A percentile compares a stretch with the other conserved stretches of the same genome.
phyloP scores from a whole-genome alignment of 2,797 vertebrate genomes.

The Erethizon dorsatum region DNA sequence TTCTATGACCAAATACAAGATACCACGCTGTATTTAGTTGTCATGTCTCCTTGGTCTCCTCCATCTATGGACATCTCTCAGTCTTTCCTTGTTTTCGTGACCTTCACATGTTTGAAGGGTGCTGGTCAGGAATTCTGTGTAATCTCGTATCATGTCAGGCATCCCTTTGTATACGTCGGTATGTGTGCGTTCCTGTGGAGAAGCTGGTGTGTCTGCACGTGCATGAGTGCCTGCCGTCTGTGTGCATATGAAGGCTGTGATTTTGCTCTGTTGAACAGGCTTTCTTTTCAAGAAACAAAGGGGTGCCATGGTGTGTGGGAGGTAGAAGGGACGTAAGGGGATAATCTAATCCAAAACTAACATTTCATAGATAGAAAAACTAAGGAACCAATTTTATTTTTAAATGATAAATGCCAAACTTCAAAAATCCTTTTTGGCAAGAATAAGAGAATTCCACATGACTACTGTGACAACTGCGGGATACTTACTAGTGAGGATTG shows the following conservation, averaged over 20 bases:
- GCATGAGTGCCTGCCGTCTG: background rate
- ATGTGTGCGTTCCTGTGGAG: background rate
- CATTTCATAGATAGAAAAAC: background rate
- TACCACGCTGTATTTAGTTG: background rate
- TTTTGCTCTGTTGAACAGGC: background rate
- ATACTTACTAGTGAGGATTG: conserved; percentile 97
- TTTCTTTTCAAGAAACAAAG: conserved; percentile 42
- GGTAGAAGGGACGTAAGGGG: background rate
- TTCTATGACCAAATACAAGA: background rate
- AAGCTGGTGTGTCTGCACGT: accelerated
- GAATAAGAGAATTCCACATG: background rate
- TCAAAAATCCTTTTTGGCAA: conserved; percentile 3
- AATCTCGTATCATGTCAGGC: background rate
- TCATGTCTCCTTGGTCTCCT: background rate
- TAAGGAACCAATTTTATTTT: background rate
- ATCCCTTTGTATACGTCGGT: background rate
- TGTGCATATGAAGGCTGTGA: background rate
- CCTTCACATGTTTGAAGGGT: background rate
- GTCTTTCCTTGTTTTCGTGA: background rate
- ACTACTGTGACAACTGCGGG: background rate
- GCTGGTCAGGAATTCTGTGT: background rate
- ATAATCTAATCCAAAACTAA: background rate
- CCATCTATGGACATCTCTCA: background rate
- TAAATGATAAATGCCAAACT: conserved; percentile 15
- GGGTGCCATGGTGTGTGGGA: background rate